Evolutionary conservation across 2,113 vertebrate genomes (phyloP).

Genomic region (Colius striatus): DNA sequence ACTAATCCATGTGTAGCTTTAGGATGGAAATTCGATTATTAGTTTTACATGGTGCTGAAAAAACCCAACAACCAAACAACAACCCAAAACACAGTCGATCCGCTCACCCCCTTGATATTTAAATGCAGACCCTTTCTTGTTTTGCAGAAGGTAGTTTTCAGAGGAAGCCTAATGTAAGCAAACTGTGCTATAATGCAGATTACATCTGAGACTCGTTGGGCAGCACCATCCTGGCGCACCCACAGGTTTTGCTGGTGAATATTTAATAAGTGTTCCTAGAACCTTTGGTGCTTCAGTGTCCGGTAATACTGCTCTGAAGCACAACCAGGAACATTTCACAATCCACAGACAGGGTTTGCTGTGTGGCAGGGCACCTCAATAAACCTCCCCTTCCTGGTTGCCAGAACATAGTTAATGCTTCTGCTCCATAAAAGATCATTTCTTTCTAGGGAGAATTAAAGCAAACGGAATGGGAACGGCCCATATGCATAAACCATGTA

Average conservation of each 20-base stretch:
- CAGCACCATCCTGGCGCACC: not conserved
- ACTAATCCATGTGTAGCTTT: not conserved
- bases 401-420: not conserved
- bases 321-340: not conserved
- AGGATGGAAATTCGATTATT: not conserved
- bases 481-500: slow-evolving; percentile 48
- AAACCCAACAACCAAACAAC: too few species aligned
- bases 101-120: accelerated
- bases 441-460: slow-evolving; percentile 35
- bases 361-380: not conserved
- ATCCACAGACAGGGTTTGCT: not conserved
- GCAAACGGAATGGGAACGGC: not conserved
- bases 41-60: not conserved
- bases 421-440: slow-evolving; percentile 58
- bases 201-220: accelerated
- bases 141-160: not conserved
- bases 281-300: accelerated
- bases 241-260: not conserved
- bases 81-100: accelerated
- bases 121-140: not conserved
- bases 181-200: not conserved
- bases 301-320: not conserved
- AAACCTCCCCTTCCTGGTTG: not conserved
- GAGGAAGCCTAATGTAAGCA: not conserved
- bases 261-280: accelerated